Conservation (phyloP, 2,888 invertebrate species). For the Julus scandinavius region DNA sequence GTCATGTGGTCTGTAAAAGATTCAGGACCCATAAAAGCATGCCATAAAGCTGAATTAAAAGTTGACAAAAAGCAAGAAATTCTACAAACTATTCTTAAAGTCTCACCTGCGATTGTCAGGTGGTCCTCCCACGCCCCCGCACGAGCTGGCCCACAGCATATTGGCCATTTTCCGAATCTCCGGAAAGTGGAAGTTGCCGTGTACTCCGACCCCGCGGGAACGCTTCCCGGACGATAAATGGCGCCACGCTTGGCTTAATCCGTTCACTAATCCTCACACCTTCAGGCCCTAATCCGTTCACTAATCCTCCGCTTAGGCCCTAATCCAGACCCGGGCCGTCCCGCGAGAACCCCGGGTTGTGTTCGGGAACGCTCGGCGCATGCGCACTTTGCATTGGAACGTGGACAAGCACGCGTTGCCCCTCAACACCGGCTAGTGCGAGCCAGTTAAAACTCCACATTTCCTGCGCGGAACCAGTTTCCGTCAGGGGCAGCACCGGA, state of each 20-base stretch:
- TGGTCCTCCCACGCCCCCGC: slow-evolving; percentile 49
- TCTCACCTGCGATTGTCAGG: slow-evolving; percentile 50
- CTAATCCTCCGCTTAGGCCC: not conserved
- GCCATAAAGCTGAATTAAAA: no score
- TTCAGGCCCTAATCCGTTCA: not conserved
- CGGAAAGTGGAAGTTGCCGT: not conserved
- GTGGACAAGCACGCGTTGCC: not conserved
- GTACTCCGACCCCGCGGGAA: not conserved
- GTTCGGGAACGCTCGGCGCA: not conserved
- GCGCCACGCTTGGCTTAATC: not conserved
- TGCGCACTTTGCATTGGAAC: not conserved
- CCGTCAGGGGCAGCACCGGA: not conserved
- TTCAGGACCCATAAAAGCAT: no score
- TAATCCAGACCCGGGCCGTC: not conserved
- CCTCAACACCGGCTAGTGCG: not conserved
- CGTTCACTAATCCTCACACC: not conserved
- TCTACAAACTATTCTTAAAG: no score
- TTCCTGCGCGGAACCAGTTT: not conserved
- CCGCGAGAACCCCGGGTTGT: not conserved
- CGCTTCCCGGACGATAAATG: not conserved
- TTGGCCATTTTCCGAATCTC: not conserved
- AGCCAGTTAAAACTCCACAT: not conserved
- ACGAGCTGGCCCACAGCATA: slow-evolving; percentile 48
- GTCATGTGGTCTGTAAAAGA: no score
- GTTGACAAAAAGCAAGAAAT: no score